Conservation (phyloP, 2,113 vertebrate genomes). For the Strigops habroptila region DNA sequence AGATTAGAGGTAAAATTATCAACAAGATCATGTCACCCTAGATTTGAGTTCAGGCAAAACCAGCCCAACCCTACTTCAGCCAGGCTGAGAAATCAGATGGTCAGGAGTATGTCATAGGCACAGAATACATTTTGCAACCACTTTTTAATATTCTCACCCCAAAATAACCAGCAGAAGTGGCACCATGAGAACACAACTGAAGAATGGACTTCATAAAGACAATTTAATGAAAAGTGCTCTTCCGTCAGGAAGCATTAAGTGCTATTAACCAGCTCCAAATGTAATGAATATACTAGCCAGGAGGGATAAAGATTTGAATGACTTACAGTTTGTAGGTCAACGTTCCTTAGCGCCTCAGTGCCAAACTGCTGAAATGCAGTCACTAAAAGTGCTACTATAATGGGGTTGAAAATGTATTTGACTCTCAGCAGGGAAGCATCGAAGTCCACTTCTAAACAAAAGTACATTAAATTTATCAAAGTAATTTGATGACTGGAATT, state of each 20-base stretch:
- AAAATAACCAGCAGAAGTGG: slow-evolving; percentile 18
- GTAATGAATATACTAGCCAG: slow-evolving; percentile 12
- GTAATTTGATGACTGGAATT: slow-evolving; percentile 2
- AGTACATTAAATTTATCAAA: slow-evolving; percentile 13
- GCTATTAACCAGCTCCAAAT: slow-evolving; percentile 20
- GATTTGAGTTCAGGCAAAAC: background rate
- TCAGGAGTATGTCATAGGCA: background rate
- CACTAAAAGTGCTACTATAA: background rate
- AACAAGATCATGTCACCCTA: background rate
- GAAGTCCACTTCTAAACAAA: background rate
- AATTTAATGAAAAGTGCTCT: slow-evolving; percentile 15
- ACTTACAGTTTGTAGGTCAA: slow-evolving; percentile 51
- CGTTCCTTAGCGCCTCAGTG: background rate
- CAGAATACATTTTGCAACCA: background rate
- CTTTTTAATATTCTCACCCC: slow-evolving; percentile 27
- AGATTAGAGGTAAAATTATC: background rate
- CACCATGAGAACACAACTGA: slow-evolving; percentile 10
- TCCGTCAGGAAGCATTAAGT: slow-evolving; percentile 19
- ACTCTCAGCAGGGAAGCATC: slow-evolving; percentile 4
- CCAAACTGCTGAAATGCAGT: background rate
- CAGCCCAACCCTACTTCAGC: background rate
- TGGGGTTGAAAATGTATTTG: background rate
- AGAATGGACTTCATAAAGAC: slow-evolving; percentile 47
- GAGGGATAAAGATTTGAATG: slow-evolving; percentile 22
- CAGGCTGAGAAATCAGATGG: background rate